Percentiles rank a stretch among this genome's conserved stretches.
Evolutionary conservation across 2,797 vertebrate genomes (phyloP).

Genomic region (Falco rusticolus): DNA sequence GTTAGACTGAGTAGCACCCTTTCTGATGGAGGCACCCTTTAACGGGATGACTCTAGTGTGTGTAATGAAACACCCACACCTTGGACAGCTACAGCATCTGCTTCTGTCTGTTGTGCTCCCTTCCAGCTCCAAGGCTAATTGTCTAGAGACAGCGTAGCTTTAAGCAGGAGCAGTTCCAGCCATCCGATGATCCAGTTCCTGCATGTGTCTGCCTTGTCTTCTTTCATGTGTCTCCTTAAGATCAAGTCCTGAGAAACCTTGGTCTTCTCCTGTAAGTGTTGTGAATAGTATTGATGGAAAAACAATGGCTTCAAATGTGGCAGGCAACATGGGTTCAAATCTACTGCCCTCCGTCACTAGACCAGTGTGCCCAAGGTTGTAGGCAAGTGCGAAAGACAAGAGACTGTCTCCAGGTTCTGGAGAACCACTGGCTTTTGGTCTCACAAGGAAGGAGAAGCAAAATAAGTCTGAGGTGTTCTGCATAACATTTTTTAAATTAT

Average conservation of each 20-base stretch:
- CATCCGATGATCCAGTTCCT: fast-evolving
- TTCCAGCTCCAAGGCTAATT: not conserved
- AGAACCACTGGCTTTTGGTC: fast-evolving
- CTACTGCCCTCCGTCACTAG: not conserved
- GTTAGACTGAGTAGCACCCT: not conserved
- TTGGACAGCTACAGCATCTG: not conserved
- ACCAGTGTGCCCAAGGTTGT: not conserved
- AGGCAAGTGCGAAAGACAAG: not conserved
- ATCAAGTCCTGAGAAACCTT: not conserved
- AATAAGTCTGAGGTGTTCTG: not conserved
- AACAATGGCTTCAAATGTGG: not conserved
- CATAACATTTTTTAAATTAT: not conserved
- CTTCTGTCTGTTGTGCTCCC: not conserved
- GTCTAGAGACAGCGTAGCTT: not conserved
- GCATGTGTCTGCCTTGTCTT: not conserved
- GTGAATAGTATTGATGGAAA: not conserved
- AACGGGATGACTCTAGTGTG: not conserved
- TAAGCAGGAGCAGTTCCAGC: not conserved
- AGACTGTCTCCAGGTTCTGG: not conserved
- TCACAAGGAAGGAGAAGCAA: not conserved
- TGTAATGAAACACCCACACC: not conserved
- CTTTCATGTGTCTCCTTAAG: not conserved
- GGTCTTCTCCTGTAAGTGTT: not conserved
- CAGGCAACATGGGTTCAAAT: not conserved
- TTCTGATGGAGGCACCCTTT: not conserved